Percentiles rank a stretch among this genome's conserved stretches.
Evolutionary conservation across 2,797 vertebrate genomes (phyloP).

Genomic region (Lepilemur septentrionalis): DNA sequence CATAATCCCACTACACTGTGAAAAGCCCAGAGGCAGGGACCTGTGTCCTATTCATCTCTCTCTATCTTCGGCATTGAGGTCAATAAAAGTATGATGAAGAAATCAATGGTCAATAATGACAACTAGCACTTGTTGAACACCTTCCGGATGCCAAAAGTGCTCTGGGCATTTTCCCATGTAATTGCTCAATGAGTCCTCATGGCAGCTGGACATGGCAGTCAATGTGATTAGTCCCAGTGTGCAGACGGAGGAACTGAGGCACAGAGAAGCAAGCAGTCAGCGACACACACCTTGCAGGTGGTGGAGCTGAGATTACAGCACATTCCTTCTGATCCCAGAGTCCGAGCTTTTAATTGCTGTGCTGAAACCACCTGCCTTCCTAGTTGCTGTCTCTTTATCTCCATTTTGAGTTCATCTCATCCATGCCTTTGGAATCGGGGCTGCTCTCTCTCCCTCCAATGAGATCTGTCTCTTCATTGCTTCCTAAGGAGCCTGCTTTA

Average conservation of each 20-base stretch:
- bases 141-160: not conserved
- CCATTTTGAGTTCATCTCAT: not conserved
- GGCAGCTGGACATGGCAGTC: fast-evolving
- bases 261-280: not conserved
- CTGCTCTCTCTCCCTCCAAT: not conserved
- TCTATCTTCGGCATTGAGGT: not conserved
- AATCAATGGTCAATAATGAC: not conserved
- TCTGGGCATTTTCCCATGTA: not conserved
- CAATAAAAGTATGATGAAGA: not conserved
- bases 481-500: not conserved
- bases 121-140: not conserved
- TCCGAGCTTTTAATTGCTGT: not conserved
- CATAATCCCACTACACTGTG: not conserved
- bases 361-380: not conserved
- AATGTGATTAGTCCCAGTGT: too few relatives aligned
- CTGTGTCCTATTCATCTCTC: not conserved
- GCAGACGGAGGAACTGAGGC: not conserved
- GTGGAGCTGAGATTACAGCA: not conserved
- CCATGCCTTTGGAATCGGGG: not conserved
- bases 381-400: not conserved
- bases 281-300: not conserved
- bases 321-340: not conserved
- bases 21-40: not conserved
- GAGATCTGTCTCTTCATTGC: not conserved
- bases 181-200: not conserved